Conservation (phyloP, 1,140 invertebrate genomes). For the Dolichoris vasculosae region DNA sequence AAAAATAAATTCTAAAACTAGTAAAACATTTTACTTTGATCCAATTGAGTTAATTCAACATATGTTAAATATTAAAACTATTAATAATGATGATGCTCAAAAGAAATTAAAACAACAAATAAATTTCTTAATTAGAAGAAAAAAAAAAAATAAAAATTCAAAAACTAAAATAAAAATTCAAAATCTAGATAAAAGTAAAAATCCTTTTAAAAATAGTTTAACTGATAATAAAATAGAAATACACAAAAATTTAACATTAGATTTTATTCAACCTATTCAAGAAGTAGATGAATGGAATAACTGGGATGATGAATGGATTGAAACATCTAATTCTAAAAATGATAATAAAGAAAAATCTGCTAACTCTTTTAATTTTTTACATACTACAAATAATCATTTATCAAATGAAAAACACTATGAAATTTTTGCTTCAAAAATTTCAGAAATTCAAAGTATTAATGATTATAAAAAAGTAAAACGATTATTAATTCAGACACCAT, state of each 20-base stretch:
- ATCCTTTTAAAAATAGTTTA: constrained; percentile 32
- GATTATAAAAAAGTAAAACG: constrained; percentile 63
- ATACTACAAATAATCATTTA: constrained; percentile 22
- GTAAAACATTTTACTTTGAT: constrained; percentile 61
- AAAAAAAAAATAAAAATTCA: background rate
- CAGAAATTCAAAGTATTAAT: constrained; percentile 57
- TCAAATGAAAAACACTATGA: constrained; percentile 64
- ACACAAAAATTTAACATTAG: constrained; percentile 28
- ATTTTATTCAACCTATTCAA: background rate
- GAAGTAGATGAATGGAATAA: constrained; percentile 45
- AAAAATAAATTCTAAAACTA: constrained; percentile 54
- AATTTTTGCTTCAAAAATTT: constrained; percentile 61
- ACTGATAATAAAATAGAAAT: constrained; percentile 13
- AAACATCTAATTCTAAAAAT: constrained; percentile 17
- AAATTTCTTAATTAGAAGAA: constrained; percentile 29
- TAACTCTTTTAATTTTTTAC: background rate
- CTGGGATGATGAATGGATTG: constrained; percentile 46
- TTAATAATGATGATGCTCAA: constrained; percentile 53
- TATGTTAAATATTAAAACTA: constrained; percentile 54
- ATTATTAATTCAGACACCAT: constrained; percentile 61
- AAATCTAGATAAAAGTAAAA: background rate
- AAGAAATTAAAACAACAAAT: constrained; percentile 53
- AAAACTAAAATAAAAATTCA: constrained; percentile 13
- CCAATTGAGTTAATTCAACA: constrained; percentile 63
- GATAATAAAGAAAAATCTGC: constrained; percentile 7